Conservation (phyloP, 2,113 vertebrate species). For the Rhinogobius similis region DNA sequence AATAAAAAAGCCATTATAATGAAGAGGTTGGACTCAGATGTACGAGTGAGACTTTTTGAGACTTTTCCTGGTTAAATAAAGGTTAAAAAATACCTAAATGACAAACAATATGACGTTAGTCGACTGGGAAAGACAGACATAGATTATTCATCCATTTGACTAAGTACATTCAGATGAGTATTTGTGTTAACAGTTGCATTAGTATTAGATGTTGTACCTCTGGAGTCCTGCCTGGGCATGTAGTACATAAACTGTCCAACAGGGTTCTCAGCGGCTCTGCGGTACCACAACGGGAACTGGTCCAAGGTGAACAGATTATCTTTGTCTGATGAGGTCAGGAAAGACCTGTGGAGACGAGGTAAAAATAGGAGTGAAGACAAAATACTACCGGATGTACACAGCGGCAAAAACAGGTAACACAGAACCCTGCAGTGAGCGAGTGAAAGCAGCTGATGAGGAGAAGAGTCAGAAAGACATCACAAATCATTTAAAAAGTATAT, state of each 20-base stretch:
- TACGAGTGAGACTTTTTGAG: too few relatives aligned
- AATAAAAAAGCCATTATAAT: too few relatives aligned
- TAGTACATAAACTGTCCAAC: constrained; percentile 89
- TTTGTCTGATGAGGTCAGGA: constrained; percentile 85
- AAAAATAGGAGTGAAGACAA: constrained; percentile 23
- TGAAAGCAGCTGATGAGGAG: neutral
- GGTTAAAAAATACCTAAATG: neutral
- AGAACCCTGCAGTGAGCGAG: neutral
- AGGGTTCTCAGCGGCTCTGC: constrained; percentile 86
- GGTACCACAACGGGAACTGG: constrained; percentile 95
- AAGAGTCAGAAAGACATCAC: too few relatives aligned
- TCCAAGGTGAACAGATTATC: constrained; percentile 92
- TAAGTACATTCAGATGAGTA: neutral
- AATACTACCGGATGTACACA: neutral
- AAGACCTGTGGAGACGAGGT: constrained; percentile 79
- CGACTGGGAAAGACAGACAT: neutral
- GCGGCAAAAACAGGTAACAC: neutral
- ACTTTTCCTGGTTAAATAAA: too few relatives aligned
- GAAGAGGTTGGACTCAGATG: too few relatives aligned
- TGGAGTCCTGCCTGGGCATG: constrained; percentile 78
- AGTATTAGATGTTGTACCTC: constrained; percentile 76
- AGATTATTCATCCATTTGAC: neutral
- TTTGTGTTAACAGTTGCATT: neutral
- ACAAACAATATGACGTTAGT: neutral
- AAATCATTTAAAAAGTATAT: too few relatives aligned